A percentile compares a stretch with the other conserved stretches of the same genome.
These are phyloP conservation scores for Lathamus discolor DNA, from an alignment of 2,113 vertebrate species.

Conservation along the genomic window DNA sequence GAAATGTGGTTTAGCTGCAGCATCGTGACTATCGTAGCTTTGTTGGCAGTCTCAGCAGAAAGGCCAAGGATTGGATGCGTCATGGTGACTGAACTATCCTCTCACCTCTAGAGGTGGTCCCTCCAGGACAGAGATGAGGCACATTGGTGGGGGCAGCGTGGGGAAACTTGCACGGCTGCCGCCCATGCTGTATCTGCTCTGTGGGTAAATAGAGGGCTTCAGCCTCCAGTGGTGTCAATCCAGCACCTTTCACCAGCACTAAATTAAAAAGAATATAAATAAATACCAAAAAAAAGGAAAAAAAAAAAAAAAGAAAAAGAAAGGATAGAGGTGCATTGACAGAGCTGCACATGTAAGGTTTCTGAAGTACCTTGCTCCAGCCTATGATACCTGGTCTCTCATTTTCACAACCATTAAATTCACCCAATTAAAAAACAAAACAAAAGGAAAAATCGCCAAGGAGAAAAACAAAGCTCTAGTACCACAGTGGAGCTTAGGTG, in stretches of 20 bases:
- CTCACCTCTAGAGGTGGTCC: conserved; percentile 77
- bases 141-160: conserved; percentile 72
- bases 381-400: conserved; percentile 15
- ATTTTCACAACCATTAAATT: conserved; percentile 52
- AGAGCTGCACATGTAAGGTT: conserved; percentile 48
- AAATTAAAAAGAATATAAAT: conserved; percentile 76
- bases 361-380: conserved; percentile 52
- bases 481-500: background rate
- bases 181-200: conserved; percentile 75
- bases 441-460: conserved; percentile 35
- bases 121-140: conserved; percentile 77
- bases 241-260: conserved; percentile 76
- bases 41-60: conserved; percentile 70
- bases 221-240: conserved; percentile 73
- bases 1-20: conserved; percentile 10
- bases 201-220: conserved; percentile 76
- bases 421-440: conserved; percentile 37
- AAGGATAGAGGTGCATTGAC: conserved; percentile 55
- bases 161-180: conserved; percentile 73
- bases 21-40: conserved; percentile 2
- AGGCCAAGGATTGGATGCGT: conserved; percentile 65
- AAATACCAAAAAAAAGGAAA: conserved; percentile 50
- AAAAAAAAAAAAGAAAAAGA: conserved; percentile 14
- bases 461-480: conserved; percentile 37
- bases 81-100: conserved; percentile 71